These are phyloP conservation scores for Nymphalis urticae DNA, from an alignment of 2,888 invertebrate species.

Conservation along the genomic window DNA sequence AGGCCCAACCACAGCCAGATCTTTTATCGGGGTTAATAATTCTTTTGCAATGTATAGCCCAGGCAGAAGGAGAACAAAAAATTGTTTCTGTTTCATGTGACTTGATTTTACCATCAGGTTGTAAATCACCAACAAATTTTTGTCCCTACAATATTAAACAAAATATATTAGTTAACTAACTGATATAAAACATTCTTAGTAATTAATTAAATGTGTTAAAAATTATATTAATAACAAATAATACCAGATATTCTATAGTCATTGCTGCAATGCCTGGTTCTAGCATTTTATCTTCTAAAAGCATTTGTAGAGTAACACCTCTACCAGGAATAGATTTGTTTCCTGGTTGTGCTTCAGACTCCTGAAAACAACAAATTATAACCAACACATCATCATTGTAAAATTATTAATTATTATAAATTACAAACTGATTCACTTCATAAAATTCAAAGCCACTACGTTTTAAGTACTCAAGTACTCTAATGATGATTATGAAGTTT, in stretches of 20 bases:
- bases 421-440: too few species aligned
- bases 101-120: conserved; percentile 93
- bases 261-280: conserved; percentile 91
- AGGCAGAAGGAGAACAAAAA: conserved; percentile 94
- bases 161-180: neutral
- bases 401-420: too few species aligned
- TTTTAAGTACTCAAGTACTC: too few species aligned
- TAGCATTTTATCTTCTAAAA: conserved; percentile 91
- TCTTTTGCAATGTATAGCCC: conserved; percentile 95
- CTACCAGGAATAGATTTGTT: conserved; percentile 80
- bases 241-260: conserved; percentile 94
- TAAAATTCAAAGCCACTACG: too few species aligned
- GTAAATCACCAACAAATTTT: conserved; percentile 92
- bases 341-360: conserved; percentile 72
- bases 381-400: neutral
- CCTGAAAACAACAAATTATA: conserved; percentile 50
- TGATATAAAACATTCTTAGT: conserved; percentile 39
- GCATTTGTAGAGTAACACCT: conserved; percentile 92
- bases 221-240: conserved; percentile 17
- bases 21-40: conserved; percentile 95
- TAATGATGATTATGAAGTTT: too few species aligned
- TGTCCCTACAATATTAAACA: conserved; percentile 83
- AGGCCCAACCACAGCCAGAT: conserved; percentile 96
- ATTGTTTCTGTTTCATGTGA: conserved; percentile 93
- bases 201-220: neutral